Evolutionary conservation across 2,797 vertebrate genomes (phyloP).

Genomic region (Leptatherina wallacei): DNA sequence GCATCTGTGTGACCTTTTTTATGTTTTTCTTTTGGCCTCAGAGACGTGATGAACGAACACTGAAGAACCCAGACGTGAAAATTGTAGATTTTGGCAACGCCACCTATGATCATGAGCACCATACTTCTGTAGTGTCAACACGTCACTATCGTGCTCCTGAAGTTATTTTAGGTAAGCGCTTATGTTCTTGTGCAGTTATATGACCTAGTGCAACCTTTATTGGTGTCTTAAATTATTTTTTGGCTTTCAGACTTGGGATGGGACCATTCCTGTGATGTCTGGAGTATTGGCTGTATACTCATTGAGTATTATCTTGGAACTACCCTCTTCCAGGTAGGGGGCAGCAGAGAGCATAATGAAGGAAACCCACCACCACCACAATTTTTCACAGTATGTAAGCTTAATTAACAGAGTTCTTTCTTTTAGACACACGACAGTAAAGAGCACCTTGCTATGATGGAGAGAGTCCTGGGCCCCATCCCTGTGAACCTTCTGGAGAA

Average conservation of each 20-base stretch:
- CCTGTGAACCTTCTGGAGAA: conserved; percentile 87
- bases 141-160: conserved; percentile 98
- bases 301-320: conserved; percentile 92
- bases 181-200: neutral
- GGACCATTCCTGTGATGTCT: conserved; percentile 90
- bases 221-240: neutral
- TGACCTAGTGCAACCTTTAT: neutral
- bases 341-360: neutral
- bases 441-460: conserved; percentile 99
- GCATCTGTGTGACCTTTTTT: neutral
- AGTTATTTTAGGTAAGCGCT: conserved; percentile 92
- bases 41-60: conserved; percentile 92
- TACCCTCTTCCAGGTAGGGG: conserved; percentile 89
- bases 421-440: conserved; percentile 89
- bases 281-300: conserved; percentile 91
- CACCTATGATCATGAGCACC: conserved; percentile 96
- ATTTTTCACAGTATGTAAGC: neutral
- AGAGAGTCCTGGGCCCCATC: conserved; percentile 91
- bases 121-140: conserved; percentile 95
- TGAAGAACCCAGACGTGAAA: conserved; percentile 94
- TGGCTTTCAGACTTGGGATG: conserved; percentile 86
- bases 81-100: conserved; percentile 98
- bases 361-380: neutral
- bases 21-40: conserved; percentile 47
- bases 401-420: conserved; percentile 1